Percentiles rank a stretch among this genome's conserved stretches.
Conservation (phyloP, 2,797 vertebrate species). For the Tragelaphus eurycerus region DNA sequence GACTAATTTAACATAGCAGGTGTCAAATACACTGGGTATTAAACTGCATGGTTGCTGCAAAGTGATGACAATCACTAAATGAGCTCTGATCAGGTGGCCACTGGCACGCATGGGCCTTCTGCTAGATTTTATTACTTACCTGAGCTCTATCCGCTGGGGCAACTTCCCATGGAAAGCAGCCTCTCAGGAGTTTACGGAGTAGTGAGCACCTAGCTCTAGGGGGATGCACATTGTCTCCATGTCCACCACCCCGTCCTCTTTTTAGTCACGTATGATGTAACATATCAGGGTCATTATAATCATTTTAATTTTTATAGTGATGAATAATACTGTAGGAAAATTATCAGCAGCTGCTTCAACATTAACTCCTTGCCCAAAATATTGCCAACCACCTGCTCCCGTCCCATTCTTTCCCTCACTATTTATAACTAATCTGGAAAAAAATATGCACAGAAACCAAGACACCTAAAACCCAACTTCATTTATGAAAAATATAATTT, state of each 20-base stretch:
- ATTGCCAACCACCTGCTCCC: conserved; percentile 62
- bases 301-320: conserved; percentile 63
- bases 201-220: neutral
- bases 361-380: conserved; percentile 64
- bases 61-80: conserved; percentile 72
- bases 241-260: neutral
- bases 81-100: conserved; percentile 65
- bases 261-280: conserved; percentile 44
- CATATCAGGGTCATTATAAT: conserved; percentile 63
- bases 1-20: conserved; percentile 78
- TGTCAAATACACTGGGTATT: conserved; percentile 76
- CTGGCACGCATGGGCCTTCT: conserved; percentile 32
- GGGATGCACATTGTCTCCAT: neutral
- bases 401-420: neutral
- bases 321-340: conserved; percentile 70
- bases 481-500: neutral
- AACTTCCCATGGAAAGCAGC: neutral
- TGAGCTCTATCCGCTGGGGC: neutral
- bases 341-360: conserved; percentile 72
- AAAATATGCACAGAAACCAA: neutral
- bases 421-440: neutral
- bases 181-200: neutral
- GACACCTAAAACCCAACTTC: neutral
- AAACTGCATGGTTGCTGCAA: conserved; percentile 63
- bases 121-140: conserved; percentile 53